Evolutionary conservation across 64 coral and sea anemone species (phyloP).

Genomic region (Stichodactyla helianthus): DNA sequence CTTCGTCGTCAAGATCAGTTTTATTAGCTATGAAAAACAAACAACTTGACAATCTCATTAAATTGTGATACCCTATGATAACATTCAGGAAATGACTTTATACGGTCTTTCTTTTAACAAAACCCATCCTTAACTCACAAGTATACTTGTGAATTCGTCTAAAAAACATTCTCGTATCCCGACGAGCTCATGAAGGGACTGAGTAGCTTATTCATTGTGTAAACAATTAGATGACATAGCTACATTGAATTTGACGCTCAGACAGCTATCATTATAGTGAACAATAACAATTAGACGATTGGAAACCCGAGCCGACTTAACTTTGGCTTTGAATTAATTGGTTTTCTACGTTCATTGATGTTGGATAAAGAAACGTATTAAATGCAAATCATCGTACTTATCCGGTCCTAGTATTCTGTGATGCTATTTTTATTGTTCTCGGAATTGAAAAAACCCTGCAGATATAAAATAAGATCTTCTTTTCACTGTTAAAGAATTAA

Average conservation of each 20-base stretch:
- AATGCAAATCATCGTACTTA: too few relatives aligned
- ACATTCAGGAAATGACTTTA: too few relatives aligned
- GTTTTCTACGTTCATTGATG: neutral
- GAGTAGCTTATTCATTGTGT: neutral
- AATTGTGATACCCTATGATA: too few relatives aligned
- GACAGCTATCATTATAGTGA: neutral
- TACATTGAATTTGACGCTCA: neutral
- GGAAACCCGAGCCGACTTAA: neutral
- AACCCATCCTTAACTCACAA: neutral
- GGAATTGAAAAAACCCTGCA: too few relatives aligned
- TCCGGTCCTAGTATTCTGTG: too few relatives aligned
- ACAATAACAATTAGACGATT: neutral
- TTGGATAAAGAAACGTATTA: neutral
- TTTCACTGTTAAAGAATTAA: too few relatives aligned
- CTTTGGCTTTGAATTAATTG: neutral
- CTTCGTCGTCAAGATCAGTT: neutral
- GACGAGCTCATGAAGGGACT: neutral
- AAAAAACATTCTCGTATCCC: neutral
- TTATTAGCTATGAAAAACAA: conserved; percentile 1
- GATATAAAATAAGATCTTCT: too few relatives aligned
- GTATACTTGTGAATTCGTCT: neutral
- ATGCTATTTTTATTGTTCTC: too few relatives aligned
- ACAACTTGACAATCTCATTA: conserved; percentile 12
- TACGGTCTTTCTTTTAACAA: too few relatives aligned
- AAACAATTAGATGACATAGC: neutral